Evolutionary conservation across 64 coral and sea anemone genomes (phyloP), one percentile per base, ranked within the genome.

Genomic region (Montipora sp.): DNA sequence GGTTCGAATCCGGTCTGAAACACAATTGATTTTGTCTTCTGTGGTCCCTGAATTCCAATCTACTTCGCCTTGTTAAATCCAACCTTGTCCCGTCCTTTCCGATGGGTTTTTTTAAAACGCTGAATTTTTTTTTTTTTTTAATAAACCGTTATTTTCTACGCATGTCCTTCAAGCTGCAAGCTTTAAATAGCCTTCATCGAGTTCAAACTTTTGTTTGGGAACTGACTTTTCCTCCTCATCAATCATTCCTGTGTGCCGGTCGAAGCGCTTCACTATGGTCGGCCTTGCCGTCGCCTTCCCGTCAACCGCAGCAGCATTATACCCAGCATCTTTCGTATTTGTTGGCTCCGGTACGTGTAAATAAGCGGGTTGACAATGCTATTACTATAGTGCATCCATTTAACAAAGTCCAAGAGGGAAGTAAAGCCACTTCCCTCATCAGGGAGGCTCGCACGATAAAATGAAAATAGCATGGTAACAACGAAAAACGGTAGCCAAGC

Each of bases 381-480:
- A 83, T 95, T 95, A 18, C 94, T 88, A 24, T 88, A 95, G 55
- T 91, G 94, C 94, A 95, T 95, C 89, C 81, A 92, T 51, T 91
- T 95, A 12, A 95, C 84, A 43, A 91, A 92, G 73, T 92, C 90
- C 53, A 92, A 66, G 23, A 92, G 80, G 1, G 67, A 47, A 2
- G 61, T 57, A 13, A 84, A 75, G 16, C 60, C 75, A 4, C 47
- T 8, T 14, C 11, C 90, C 11, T 16, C 16, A 24, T 16, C 16
- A 24, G 80, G 90, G 4, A 92, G 72, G 20, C 72, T 51, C 3
- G 70, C 57, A 49, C 55, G 69, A 15, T 81, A 50, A 50, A 83
- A 92, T 3, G 81, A 23, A 13, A 13, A 92, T 2, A 92, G 16
- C 14, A 92, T 6, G 14, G 90, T 84, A 8, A 83, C 79, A 0